Base-by-base conservation (phyloP, 2,888 invertebrate species). In the Mythimna ferrago region DNA sequence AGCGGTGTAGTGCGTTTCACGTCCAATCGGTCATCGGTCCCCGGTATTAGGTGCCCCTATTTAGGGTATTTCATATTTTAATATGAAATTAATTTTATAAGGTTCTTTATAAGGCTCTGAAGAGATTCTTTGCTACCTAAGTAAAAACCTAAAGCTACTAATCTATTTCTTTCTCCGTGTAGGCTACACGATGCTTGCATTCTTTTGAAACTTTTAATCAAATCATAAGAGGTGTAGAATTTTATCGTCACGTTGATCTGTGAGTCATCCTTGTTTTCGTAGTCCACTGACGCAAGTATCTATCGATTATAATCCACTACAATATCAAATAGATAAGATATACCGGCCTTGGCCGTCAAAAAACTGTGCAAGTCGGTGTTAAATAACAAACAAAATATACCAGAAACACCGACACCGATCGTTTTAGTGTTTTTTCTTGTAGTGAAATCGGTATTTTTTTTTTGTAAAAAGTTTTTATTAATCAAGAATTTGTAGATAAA, bases 191-290 rank as follows among this genome's bases (percentile, higher is more conserved):
- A 19, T 51, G 51, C 51, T 51, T 51, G 51, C 16, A 48, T 54
- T 60, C 38, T 48, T 16, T 6, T 54, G 6, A 26, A 48, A 11
- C 6, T 41, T 14, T 2, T 19, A 41, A 41, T 19, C 2, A 44
- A 44, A 7, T 32, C 35, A 56, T 76, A 61, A 56, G 69, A n/a
- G 44, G 9, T 4, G 38, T 1, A 11, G 41, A 44, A 44, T 44
- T 35, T 51, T 41, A 69, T 57, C 61, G 35, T 2, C 2, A 7
- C n/a, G 10, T n/a, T 26, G n/a, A 16, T 68, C 26, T 26, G 2
- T 62, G 61, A 77, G 38, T 77, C 56, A 70, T 38, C 0, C 6
- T 19, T 70, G 19, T 56, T 75, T 77, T 41, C 2, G 16, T 0
- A n/a, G 1, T n/a, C 1, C 35, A 26, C 16, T 61, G 16, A 75